Conservation (phyloP, 2,888 invertebrate genomes). For the Malthinus seriepunctatus region DNA sequence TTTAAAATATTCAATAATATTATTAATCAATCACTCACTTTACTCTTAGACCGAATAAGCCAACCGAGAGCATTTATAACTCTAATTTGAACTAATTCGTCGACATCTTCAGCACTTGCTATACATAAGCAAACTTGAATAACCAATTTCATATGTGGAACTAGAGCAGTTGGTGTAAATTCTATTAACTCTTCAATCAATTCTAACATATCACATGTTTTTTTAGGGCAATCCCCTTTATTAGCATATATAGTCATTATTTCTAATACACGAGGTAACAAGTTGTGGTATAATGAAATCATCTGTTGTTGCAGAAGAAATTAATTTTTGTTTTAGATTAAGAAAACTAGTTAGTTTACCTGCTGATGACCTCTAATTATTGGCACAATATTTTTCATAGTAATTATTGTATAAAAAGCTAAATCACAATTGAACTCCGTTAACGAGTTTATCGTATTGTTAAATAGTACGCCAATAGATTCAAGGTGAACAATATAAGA, state of each 20-base stretch:
- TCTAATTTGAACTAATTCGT: constrained; percentile 67
- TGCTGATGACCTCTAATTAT: constrained; percentile 66
- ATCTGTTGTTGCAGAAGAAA: constrained; percentile 50
- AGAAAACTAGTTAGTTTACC: constrained; percentile 46
- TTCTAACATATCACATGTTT: constrained; percentile 65
- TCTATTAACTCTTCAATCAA: constrained; percentile 69
- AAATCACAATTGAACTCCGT: constrained; percentile 55
- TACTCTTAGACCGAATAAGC: constrained; percentile 71
- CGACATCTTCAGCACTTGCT: constrained; percentile 60
- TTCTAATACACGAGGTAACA: constrained; percentile 67
- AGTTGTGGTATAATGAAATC: constrained; percentile 61
- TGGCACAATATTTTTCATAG: constrained; percentile 68
- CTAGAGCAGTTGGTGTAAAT: constrained; percentile 62
- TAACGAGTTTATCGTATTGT: constrained; percentile 56
- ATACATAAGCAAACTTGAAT: constrained; percentile 69
- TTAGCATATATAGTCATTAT: constrained; percentile 63
- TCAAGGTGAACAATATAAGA: constrained; percentile 69
- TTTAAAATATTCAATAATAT: background rate
- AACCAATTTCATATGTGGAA: constrained; percentile 66
- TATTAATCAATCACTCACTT: constrained; percentile 52
- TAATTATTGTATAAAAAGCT: constrained; percentile 64
- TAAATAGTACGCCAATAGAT: constrained; percentile 60
- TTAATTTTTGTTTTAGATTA: background rate
- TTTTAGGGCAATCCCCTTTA: constrained; percentile 57
- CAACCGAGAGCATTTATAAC: constrained; percentile 69